Conservation (phyloP, 2,888 invertebrate genomes). For the Cyclophora punctaria region DNA sequence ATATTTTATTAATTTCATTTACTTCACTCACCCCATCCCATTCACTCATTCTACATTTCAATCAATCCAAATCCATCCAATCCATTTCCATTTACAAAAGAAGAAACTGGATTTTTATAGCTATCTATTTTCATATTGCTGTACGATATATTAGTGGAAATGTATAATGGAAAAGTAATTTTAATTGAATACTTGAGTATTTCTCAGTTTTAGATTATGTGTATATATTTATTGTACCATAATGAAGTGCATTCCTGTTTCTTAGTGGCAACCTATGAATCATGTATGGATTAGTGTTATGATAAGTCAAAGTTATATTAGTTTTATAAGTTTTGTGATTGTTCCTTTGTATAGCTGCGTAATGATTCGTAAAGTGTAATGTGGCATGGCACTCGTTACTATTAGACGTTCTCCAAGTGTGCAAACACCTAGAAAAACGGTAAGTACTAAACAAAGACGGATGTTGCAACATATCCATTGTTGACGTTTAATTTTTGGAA, state of each 20-base stretch:
- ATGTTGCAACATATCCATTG: slow-evolving; percentile 17
- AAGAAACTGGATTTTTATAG: background rate
- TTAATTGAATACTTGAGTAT: slow-evolving; percentile 16
- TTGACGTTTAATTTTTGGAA: slow-evolving; percentile 20
- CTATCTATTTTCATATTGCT: slow-evolving; percentile 19
- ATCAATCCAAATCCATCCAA: background rate
- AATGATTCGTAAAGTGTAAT: slow-evolving; percentile 62
- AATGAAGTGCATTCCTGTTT: slow-evolving; percentile 26
- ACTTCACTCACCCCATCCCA: slow-evolving; percentile 14
- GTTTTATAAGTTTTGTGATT: slow-evolving; percentile 63
- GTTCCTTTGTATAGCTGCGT: slow-evolving; percentile 50
- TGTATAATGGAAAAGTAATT: slow-evolving; percentile 20
- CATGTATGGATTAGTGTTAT: slow-evolving; percentile 49
- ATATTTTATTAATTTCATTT: background rate
- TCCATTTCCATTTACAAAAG: background rate
- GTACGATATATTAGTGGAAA: slow-evolving; percentile 24
- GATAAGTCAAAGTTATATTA: slow-evolving; percentile 46
- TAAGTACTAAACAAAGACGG: slow-evolving; percentile 37
- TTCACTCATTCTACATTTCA: no score
- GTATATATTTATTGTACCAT: slow-evolving; percentile 25
- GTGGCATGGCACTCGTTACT: slow-evolving; percentile 73
- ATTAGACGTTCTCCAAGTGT: slow-evolving; percentile 72
- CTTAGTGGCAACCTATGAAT: slow-evolving; percentile 42
- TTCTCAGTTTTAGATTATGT: slow-evolving; percentile 6
- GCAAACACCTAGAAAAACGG: slow-evolving; percentile 70